Evolutionary conservation across 2,113 vertebrate genomes (phyloP).

Genomic region (Labeo rohita): DNA sequence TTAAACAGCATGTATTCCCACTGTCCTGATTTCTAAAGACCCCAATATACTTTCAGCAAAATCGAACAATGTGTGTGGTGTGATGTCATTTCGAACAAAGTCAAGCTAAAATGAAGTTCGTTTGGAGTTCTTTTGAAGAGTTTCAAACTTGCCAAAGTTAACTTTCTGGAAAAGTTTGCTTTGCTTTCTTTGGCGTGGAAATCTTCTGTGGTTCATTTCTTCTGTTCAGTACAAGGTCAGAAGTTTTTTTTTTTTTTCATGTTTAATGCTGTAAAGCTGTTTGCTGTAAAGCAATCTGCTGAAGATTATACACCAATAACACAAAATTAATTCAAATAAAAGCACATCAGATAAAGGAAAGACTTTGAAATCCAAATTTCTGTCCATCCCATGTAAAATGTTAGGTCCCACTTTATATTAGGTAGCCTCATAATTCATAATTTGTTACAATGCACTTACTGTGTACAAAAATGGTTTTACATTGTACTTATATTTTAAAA

Average conservation of each 20-base stretch:
- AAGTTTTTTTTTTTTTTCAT: not conserved
- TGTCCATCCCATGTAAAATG: not conserved
- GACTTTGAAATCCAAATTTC: no score
- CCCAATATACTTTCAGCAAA: not conserved
- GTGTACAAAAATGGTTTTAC: no score
- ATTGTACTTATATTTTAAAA: no score
- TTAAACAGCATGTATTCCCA: not conserved
- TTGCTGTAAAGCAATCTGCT: no score
- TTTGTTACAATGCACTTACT: no score
- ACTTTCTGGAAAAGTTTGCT: not conserved
- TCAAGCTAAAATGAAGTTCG: not conserved
- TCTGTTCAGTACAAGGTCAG: not conserved
- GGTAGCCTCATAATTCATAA: no score
- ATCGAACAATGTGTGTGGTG: not conserved
- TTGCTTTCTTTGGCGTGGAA: not conserved
- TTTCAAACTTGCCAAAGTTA: not conserved
- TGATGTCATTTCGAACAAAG: not conserved
- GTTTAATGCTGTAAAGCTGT: not conserved
- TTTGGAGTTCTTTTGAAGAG: not conserved
- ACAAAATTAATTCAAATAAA: not conserved
- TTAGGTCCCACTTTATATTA: no score
- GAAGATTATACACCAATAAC: not conserved
- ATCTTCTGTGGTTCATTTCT: not conserved
- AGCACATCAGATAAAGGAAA: no score
- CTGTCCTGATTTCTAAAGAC: not conserved